phyloP scores from a whole-genome alignment of 2,888 invertebrate genomes.

The Acanthopleura granulata region DNA sequence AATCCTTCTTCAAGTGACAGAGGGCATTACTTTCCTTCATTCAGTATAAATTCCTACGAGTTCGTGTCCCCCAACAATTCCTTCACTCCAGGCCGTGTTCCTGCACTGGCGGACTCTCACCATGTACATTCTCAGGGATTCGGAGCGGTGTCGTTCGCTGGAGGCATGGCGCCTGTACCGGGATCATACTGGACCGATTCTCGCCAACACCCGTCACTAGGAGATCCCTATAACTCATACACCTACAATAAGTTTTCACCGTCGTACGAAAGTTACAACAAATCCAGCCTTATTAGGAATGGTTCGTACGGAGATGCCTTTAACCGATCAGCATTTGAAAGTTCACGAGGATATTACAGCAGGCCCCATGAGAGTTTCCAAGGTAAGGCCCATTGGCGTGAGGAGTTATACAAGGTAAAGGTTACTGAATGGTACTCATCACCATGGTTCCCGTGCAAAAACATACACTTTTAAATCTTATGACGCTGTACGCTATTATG shows the following conservation, averaged over 20 bases:
- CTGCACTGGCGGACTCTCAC: constrained; percentile 37
- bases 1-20: constrained; percentile 40
- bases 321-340: constrained; percentile 45
- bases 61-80: constrained; percentile 41
- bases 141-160: constrained; percentile 37
- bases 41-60: constrained; percentile 48
- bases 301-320: constrained; percentile 42
- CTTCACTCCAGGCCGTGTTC: constrained; percentile 31
- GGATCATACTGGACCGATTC: constrained; percentile 30
- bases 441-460: too few relatives aligned
- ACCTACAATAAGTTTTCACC: constrained; percentile 45
- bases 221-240: constrained; percentile 45
- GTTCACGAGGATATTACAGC: constrained; percentile 43
- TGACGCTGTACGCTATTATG: too few relatives aligned
- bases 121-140: constrained; percentile 40
- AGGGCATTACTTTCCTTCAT: constrained; percentile 50
- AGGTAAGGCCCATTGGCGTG: constrained; percentile 31
- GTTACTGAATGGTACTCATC: too few relatives aligned
- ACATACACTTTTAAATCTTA: too few relatives aligned
- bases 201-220: constrained; percentile 36
- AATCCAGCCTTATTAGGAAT: constrained; percentile 41
- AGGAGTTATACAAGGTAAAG: too few relatives aligned
- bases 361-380: constrained; percentile 50
- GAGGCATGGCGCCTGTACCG: not conserved
- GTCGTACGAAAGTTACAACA: constrained; percentile 48